Percentiles rank a stretch among this genome's conserved stretches.
Evolutionary conservation across 2,797 vertebrate species (phyloP).

Genomic region (Lagodon rhomboides): DNA sequence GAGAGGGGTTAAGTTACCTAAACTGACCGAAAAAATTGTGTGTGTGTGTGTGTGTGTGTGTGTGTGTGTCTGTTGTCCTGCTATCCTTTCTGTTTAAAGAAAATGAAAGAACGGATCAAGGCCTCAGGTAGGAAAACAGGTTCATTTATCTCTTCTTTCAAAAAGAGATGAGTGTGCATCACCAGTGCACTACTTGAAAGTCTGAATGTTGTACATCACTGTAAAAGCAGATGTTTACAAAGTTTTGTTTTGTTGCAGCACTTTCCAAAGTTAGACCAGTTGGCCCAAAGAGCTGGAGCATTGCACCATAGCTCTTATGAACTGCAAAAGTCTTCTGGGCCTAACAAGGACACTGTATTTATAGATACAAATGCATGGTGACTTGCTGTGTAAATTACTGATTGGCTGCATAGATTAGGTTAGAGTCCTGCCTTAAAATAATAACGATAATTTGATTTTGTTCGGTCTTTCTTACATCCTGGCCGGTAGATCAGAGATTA

Average conservation of each 20-base stretch:
- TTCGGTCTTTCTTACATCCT: background rate
- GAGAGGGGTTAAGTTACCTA: too few relatives aligned
- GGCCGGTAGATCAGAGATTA: background rate
- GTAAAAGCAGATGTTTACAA: background rate
- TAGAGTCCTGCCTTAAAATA: background rate
- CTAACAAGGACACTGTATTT: background rate
- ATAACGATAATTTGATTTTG: background rate
- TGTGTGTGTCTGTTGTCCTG: conserved; percentile 23
- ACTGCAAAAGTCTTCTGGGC: background rate
- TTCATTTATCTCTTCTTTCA: conserved; percentile 19
- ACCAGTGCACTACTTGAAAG: background rate
- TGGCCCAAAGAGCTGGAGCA: background rate
- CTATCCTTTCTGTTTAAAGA: conserved; percentile 19
- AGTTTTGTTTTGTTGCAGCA: background rate
- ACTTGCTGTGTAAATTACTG: background rate
- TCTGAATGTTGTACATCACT: background rate
- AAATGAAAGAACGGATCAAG: conserved; percentile 4
- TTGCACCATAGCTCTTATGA: background rate
- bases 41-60: too few relatives aligned
- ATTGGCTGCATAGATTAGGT: background rate
- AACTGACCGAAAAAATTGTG: too few relatives aligned
- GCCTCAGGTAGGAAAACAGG: background rate
- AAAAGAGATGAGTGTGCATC: conserved; percentile 1
- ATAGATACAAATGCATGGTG: background rate
- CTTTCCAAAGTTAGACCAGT: background rate